These are phyloP conservation scores for Eospalax fontanierii DNA, from an alignment of 2,797 vertebrate genomes.

Conservation along the genomic window DNA sequence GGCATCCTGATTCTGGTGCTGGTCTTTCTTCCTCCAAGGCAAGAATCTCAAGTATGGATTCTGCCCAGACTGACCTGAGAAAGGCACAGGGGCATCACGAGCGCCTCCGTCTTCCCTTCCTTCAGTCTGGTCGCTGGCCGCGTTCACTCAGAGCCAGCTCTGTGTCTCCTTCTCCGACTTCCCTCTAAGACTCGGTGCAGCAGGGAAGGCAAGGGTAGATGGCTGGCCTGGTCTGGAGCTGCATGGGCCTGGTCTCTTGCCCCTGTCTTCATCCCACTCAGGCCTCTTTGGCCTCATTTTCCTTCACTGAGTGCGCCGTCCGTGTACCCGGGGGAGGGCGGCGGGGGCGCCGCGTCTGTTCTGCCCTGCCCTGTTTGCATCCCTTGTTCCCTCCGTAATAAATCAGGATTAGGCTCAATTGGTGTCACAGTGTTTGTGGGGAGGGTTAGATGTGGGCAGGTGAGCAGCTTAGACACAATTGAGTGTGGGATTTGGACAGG, in stretches of 20 bases:
- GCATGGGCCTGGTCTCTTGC: neutral
- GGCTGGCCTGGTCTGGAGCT: neutral
- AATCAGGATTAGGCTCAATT: conserved; percentile 22
- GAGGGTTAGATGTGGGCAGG: conserved; percentile 37
- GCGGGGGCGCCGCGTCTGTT: neutral
- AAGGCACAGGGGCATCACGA: neutral
- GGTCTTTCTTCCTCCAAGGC: neutral
- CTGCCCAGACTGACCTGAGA: neutral
- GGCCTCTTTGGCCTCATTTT: neutral
- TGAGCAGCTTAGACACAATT: neutral
- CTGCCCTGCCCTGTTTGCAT: neutral
- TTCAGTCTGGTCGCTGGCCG: neutral
- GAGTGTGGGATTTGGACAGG: neutral
- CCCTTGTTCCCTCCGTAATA: conserved; percentile 48
- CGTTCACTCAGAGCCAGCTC: neutral
- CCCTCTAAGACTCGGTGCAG: neutral
- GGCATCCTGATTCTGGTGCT: neutral
- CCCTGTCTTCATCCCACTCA: neutral
- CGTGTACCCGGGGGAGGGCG: too few species aligned
- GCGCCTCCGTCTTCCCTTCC: neutral
- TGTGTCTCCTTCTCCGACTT: neutral
- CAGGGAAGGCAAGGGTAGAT: neutral
- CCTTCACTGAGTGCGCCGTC: neutral
- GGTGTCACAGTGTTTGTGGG: conserved; percentile 43
- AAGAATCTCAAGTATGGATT: neutral